Percentiles rank a stretch among this genome's conserved stretches.
phyloP scores from a whole-genome alignment of 2,113 vertebrate genomes.

The Formicarius rufipectus region DNA sequence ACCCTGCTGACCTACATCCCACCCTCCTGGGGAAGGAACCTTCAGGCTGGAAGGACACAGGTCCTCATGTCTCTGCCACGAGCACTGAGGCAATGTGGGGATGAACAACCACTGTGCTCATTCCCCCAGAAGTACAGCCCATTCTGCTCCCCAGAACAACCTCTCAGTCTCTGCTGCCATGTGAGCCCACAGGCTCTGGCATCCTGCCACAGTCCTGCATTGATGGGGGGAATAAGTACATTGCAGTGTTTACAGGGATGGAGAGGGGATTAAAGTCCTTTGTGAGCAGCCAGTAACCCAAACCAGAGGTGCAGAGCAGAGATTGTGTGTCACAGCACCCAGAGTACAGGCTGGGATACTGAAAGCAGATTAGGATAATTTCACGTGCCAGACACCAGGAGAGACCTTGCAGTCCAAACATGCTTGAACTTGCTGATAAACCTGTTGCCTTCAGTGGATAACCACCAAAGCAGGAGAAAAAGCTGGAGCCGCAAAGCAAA shows the following conservation, averaged over 20 bases:
- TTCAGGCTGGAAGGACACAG: not conserved
- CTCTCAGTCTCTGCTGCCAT: not conserved
- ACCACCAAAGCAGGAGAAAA: slow-evolving; percentile 28
- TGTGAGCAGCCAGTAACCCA: slow-evolving; percentile 13
- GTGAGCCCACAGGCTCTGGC: not conserved
- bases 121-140: not conserved
- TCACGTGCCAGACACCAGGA: slow-evolving; percentile 39
- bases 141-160: not conserved
- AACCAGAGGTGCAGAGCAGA: slow-evolving; percentile 16
- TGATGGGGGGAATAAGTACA: not conserved
- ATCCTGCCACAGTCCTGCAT: not conserved
- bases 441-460: slow-evolving; percentile 36
- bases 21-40: not conserved
- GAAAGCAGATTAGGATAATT: slow-evolving; percentile 29
- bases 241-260: not conserved
- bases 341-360: not conserved
- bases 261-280: not conserved
- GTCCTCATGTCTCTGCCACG: not conserved
- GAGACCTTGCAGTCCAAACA: slow-evolving; percentile 48
- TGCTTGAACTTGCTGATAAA: slow-evolving; percentile 65
- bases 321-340: not conserved
- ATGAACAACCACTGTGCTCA: fast-evolving
- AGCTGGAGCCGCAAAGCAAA: not conserved
- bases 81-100: not conserved
- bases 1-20: not conserved